phyloP scores from a whole-genome alignment of 2,888 invertebrate genomes.

The Sminthurides aquaticus region DNA sequence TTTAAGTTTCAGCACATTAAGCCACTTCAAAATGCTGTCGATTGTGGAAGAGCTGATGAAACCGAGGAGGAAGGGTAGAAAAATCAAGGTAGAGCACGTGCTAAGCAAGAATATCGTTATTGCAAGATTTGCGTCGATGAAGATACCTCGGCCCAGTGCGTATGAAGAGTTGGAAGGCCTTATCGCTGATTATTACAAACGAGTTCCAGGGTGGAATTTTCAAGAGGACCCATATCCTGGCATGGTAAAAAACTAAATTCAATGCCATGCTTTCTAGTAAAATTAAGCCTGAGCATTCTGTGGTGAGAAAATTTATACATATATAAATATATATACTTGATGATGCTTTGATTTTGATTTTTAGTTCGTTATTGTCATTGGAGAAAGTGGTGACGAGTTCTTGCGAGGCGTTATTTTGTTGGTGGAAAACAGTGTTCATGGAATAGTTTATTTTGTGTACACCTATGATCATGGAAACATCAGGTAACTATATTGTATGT shows the following conservation, averaged over 20 bases:
- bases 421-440: background rate
- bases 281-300: background rate
- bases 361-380: slow-evolving; percentile 8
- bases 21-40: background rate
- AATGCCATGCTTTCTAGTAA: background rate
- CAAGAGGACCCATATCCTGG: background rate
- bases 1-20: background rate
- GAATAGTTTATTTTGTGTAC: background rate
- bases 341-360: background rate
- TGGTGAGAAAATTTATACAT: background rate
- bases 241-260: background rate
- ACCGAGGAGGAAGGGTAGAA: background rate
- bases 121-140: background rate
- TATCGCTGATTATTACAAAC: background rate
- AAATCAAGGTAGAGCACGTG: background rate
- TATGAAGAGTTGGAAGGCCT: background rate
- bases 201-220: background rate
- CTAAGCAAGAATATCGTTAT: background rate
- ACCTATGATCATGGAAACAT: slow-evolving; percentile 2
- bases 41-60: background rate
- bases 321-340: background rate
- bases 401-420: background rate
- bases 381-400: background rate
- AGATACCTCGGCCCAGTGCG: background rate
- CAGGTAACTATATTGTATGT: background rate